These are phyloP conservation scores for Coenonympha glycerion DNA, from an alignment of 2,888 invertebrate species.

Conservation along the genomic window DNA sequence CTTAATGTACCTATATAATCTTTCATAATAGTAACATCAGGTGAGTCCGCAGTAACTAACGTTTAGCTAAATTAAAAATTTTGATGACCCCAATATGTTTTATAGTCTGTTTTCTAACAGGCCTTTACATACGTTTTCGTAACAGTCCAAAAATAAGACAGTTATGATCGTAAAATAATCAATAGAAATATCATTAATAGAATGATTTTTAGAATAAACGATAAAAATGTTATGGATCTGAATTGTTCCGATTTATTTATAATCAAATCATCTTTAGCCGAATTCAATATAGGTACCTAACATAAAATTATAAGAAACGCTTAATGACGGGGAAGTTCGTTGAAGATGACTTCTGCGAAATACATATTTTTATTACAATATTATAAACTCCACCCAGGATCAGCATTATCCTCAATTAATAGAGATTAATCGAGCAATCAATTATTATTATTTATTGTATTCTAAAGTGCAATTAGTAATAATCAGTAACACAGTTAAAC, in stretches of 20 bases:
- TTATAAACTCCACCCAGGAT: background rate
- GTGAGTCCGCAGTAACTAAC: no score
- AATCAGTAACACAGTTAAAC: background rate
- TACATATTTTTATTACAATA: background rate
- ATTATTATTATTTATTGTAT: background rate
- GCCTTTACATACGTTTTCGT: no score
- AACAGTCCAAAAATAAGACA: no score
- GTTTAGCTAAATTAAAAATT: no score
- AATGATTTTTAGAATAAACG: no score
- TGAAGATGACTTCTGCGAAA: background rate
- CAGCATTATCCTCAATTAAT: background rate
- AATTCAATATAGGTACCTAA: background rate
- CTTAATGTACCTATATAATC: no score
- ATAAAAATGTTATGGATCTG: background rate
- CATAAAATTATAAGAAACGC: background rate
- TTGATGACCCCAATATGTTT: no score
- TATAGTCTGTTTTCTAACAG: no score
- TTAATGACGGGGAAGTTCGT: slow-evolving; percentile 1
- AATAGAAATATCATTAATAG: no score
- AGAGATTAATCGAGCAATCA: background rate
- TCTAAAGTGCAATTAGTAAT: background rate
- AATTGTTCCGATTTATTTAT: no score
- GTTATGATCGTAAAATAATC: no score
- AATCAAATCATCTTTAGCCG: background rate
- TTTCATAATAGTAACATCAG: no score